phyloP scores from a whole-genome alignment of 2,113 vertebrate genomes.

The Plecotus auritus region DNA sequence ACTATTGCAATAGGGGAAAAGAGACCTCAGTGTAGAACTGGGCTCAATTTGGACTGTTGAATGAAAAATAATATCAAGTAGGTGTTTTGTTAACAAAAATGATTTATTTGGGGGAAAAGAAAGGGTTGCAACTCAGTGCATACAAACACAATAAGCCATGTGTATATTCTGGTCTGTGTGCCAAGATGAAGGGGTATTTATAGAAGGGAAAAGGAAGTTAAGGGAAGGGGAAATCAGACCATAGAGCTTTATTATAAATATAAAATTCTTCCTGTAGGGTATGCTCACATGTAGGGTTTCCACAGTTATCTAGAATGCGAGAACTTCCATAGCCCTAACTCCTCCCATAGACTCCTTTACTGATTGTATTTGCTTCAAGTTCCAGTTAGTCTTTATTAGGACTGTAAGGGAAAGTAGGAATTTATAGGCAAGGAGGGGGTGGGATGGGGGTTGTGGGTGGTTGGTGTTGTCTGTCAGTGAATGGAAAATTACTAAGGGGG shows the following conservation, averaged over 20 bases:
- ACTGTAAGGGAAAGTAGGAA: not conserved
- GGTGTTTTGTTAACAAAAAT: not conserved
- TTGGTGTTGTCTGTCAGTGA: not conserved
- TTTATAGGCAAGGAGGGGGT: not conserved
- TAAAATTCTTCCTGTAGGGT: not conserved
- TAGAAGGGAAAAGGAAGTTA: not conserved
- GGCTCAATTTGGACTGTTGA: not conserved
- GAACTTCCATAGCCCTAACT: not conserved
- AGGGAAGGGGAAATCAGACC: not conserved
- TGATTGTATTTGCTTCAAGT: not conserved
- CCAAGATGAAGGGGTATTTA: not conserved
- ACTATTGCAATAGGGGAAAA: not conserved
- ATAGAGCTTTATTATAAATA: not conserved
- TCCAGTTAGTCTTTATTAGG: not conserved
- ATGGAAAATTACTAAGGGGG: not conserved
- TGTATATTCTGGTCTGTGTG: not conserved
- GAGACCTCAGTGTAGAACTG: not conserved
- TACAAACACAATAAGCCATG: not conserved
- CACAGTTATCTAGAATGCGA: not conserved
- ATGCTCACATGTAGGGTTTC: not conserved
- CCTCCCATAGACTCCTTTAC: not conserved
- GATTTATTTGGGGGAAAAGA: not conserved
- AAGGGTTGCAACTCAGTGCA: not conserved
- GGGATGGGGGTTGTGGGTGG: not conserved
- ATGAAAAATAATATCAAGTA: not conserved